Conservation (phyloP, 1,140 invertebrate species). For the Dendrolimus punctatus region DNA sequence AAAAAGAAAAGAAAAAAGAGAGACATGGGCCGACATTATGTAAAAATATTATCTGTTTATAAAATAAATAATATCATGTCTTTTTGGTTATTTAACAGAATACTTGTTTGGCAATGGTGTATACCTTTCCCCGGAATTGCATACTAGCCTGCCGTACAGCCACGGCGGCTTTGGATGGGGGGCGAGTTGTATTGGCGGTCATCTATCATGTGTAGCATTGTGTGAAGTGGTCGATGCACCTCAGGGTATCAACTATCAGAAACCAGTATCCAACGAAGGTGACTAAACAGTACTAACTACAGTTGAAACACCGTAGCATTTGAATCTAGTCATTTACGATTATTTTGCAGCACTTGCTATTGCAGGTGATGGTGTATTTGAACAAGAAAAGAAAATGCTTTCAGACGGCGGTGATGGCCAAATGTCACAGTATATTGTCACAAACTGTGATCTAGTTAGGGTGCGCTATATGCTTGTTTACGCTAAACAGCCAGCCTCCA, state of each 20-base stretch:
- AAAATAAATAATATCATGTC: conserved; percentile 2
- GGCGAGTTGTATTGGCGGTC: conserved; percentile 79
- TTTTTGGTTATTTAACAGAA: conserved; percentile 64
- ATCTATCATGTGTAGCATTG: conserved; percentile 83
- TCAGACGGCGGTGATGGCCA: conserved; percentile 61
- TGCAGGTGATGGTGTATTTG: conserved; percentile 36
- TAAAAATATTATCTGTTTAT: too few species aligned
- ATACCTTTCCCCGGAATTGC: conserved; percentile 82
- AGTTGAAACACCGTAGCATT: not conserved
- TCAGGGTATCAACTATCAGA: conserved; percentile 72
- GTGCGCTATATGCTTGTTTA: conserved; percentile 86
- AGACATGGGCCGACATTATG: too few species aligned
- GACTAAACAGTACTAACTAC: conserved; percentile 4
- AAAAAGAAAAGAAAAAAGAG: too few species aligned
- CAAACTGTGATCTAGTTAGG: conserved; percentile 83
- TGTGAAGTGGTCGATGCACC: conserved; percentile 85
- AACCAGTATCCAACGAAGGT: conserved; percentile 49
- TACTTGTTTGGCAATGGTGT: conserved; percentile 82
- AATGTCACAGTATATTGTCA: conserved; percentile 83
- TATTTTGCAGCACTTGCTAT: not conserved
- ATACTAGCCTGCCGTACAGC: conserved; percentile 79
- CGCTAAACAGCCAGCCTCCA: conserved; percentile 64
- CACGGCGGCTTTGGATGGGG: conserved; percentile 82
- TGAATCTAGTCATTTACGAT: too few species aligned
- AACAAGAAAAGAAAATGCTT: conserved; percentile 29